phyloP scores from a whole-genome alignment of 2,797 vertebrate species.

The Fistularia tabacaria region DNA sequence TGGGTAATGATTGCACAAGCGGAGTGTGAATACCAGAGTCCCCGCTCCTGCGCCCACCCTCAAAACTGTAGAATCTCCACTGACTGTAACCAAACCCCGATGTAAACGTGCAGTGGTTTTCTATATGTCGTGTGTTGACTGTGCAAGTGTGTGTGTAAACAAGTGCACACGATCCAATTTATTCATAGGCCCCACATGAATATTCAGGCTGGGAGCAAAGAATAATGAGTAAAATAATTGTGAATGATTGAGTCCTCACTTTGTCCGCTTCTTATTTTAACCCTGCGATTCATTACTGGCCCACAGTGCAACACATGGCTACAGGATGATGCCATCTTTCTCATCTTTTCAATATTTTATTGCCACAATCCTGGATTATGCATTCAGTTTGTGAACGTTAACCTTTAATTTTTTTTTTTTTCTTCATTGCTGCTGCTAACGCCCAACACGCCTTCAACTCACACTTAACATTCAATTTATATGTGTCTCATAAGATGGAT shows the following conservation, averaged over 20 bases:
- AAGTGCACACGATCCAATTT: neutral
- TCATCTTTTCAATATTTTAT: neutral
- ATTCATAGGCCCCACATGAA: slow-evolving; percentile 40
- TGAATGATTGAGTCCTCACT: slow-evolving; percentile 25
- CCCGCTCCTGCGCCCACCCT: too few species aligned
- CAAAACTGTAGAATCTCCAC: too few species aligned
- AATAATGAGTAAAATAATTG: slow-evolving; percentile 34
- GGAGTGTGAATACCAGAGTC: too few species aligned
- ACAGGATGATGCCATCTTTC: neutral
- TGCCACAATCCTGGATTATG: slow-evolving; percentile 3
- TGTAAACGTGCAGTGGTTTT: too few species aligned
- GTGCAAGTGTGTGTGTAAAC: too few species aligned
- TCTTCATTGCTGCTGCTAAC: neutral
- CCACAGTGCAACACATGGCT: slow-evolving; percentile 1
- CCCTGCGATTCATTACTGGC: slow-evolving; percentile 13
- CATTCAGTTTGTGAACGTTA: slow-evolving; percentile 12
- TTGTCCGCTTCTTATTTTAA: neutral
- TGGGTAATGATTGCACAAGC: too few species aligned
- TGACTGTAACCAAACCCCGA: too few species aligned
- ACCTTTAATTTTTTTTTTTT: slow-evolving; percentile 19
- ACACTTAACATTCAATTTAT: slow-evolving; percentile 5
- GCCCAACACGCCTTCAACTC: slow-evolving; percentile 1
- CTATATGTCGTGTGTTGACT: too few species aligned
- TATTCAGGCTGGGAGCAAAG: slow-evolving; percentile 17
- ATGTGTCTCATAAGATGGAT: slow-evolving; percentile 16